phyloP scores from a whole-genome alignment of 2,888 invertebrate species.

The Cancer borealis region DNA sequence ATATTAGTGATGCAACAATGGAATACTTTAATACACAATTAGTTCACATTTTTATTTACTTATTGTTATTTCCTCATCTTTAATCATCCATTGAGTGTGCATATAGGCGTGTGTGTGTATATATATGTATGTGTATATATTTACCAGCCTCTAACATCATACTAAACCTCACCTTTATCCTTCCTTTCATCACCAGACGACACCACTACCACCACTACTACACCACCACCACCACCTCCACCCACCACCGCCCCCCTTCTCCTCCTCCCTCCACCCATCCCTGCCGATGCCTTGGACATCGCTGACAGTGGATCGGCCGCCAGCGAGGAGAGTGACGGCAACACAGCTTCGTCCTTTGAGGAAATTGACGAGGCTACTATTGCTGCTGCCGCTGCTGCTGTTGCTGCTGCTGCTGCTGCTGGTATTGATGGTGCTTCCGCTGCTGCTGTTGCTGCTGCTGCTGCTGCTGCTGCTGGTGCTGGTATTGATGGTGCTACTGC shows the following conservation, averaged over 20 bases:
- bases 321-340: conserved; percentile 68
- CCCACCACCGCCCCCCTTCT: background rate
- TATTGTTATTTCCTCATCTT: background rate
- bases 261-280: background rate
- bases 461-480: background rate
- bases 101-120: background rate
- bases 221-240: background rate
- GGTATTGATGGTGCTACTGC: background rate
- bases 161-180: background rate
- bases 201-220: background rate
- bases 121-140: background rate
- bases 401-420: background rate
- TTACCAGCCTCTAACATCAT: background rate
- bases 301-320: conserved; percentile 55
- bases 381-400: conserved; percentile 9
- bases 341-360: conserved; percentile 72
- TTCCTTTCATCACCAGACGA: background rate
- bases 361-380: conserved; percentile 70
- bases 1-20: too few species aligned
- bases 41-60: too few species aligned
- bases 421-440: too few species aligned
- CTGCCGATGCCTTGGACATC: conserved; percentile 3
- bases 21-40: too few species aligned
- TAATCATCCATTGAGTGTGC: background rate
- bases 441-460: background rate